Percentiles rank a stretch among this genome's conserved stretches.
These are phyloP conservation scores for Pimephales promelas DNA, from an alignment of 2,113 vertebrate genomes.

Conservation along the genomic window DNA sequence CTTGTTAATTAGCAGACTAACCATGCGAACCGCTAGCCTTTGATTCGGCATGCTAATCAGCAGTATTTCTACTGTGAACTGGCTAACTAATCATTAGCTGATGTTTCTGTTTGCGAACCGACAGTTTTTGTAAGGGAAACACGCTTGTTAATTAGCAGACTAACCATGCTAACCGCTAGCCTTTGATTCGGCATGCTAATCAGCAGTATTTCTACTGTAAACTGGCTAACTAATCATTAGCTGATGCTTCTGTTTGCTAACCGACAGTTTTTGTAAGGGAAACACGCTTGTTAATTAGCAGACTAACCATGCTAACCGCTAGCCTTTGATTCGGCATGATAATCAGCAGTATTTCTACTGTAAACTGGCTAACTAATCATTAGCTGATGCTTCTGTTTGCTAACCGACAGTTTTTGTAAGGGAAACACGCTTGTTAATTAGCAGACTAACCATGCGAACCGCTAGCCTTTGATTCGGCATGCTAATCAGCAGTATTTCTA, in stretches of 20 bases:
- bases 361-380: neutral
- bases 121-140: too few species aligned
- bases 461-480: too few species aligned
- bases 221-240: too few species aligned
- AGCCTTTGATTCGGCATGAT: neutral
- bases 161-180: neutral
- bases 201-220: neutral
- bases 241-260: neutral
- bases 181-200: neutral
- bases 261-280: neutral
- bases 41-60: too few species aligned
- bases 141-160: too few species aligned
- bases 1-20: too few species aligned
- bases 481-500: too few species aligned
- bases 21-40: too few species aligned
- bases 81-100: neutral
- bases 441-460: too few species aligned
- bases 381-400: neutral
- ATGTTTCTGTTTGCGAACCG: neutral
- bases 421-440: too few species aligned
- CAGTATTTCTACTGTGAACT: too few species aligned
- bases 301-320: neutral
- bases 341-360: neutral
- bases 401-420: too few species aligned
- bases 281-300: neutral